These are phyloP conservation scores for Bostrychus sinensis DNA, from an alignment of 2,113 vertebrate species.

Conservation along the genomic window DNA sequence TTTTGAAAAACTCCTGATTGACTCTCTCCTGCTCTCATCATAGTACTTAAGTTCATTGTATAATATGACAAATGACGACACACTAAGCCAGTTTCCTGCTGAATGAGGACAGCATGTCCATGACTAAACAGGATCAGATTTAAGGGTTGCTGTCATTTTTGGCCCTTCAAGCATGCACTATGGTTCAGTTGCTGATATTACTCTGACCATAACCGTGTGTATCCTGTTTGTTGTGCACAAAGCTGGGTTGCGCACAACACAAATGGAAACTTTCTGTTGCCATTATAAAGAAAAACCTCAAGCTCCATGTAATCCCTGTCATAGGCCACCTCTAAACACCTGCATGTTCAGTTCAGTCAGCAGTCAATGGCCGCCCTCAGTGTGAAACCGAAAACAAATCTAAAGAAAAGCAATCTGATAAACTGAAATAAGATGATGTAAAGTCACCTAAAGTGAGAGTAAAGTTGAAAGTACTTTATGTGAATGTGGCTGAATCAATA, in stretches of 20 bases:
- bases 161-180: slow-evolving; percentile 40
- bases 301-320: slow-evolving; percentile 59
- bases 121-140: slow-evolving; percentile 57
- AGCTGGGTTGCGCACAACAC: slow-evolving; percentile 65
- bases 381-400: not conserved
- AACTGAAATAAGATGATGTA: not conserved
- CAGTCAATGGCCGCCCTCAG: slow-evolving; percentile 7
- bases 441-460: too few relatives aligned
- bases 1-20: too few relatives aligned
- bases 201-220: slow-evolving; percentile 35
- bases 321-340: slow-evolving; percentile 51
- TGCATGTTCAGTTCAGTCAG: slow-evolving; percentile 47
- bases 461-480: too few relatives aligned
- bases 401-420: not conserved
- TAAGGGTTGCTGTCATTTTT: slow-evolving; percentile 51
- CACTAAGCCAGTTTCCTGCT: slow-evolving; percentile 44
- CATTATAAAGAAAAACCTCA: slow-evolving; percentile 65
- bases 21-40: not conserved
- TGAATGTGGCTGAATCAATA: not conserved
- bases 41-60: slow-evolving; percentile 12
- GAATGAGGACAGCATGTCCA: slow-evolving; percentile 58
- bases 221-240: slow-evolving; percentile 29
- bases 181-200: slow-evolving; percentile 60
- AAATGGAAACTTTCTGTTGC: slow-evolving; percentile 66
- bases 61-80: slow-evolving; percentile 31